These are phyloP conservation scores for Nannoperca obscura DNA, from an alignment of 2,797 vertebrate genomes.

Conservation along the genomic window DNA sequence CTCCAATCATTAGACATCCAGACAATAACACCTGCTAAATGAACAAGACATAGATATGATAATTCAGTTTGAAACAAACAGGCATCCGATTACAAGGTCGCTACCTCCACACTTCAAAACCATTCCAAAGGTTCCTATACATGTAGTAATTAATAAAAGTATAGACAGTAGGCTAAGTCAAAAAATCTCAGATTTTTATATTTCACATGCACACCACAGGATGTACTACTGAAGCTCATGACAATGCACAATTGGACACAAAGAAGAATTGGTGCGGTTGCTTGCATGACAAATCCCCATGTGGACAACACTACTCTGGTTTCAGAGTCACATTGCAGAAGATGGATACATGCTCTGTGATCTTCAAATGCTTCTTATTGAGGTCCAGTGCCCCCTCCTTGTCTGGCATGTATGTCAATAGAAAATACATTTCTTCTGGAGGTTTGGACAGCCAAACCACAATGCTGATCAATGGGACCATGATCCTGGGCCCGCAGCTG, in stretches of 20 bases:
- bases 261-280: not conserved
- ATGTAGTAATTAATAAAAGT: not conserved
- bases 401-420: constrained; percentile 44
- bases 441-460: constrained; percentile 40
- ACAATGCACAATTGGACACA: not conserved
- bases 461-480: constrained; percentile 32
- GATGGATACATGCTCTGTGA: constrained; percentile 27
- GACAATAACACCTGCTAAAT: not conserved
- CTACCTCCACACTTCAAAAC: not conserved
- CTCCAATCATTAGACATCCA: not conserved
- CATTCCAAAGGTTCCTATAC: not conserved
- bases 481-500: constrained; percentile 29
- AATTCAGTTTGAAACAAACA: not conserved
- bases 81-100: not conserved
- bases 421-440: constrained; percentile 42
- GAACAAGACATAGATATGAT: not conserved
- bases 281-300: not conserved
- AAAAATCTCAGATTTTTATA: not conserved
- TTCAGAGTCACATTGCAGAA: not conserved
- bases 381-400: constrained; percentile 19
- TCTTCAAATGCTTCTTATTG: constrained; percentile 40
- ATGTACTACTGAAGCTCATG: not conserved
- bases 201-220: not conserved
- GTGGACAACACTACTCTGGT: not conserved
- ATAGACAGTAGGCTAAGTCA: not conserved